Evolutionary conservation across 64 coral and sea anemone species (phyloP).

Genomic region (Stichodactyla helianthus): DNA sequence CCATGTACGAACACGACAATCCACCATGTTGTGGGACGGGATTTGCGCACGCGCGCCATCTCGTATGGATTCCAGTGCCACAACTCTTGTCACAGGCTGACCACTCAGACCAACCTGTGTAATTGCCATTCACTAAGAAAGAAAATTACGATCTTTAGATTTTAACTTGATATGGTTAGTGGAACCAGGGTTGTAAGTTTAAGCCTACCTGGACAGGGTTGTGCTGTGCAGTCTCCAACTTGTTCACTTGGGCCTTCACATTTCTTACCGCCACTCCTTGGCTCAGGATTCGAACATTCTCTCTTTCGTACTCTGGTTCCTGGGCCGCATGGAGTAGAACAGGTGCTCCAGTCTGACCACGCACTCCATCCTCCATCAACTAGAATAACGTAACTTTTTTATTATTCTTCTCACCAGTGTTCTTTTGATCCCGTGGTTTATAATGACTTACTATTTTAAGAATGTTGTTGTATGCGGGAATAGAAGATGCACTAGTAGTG

Average conservation of each 20-base stretch:
- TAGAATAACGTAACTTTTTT: not conserved
- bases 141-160: no score
- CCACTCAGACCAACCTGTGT: slow-evolving; percentile 86
- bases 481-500: no score
- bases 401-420: not conserved
- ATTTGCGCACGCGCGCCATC: slow-evolving; percentile 80
- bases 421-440: no score
- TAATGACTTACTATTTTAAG: no score
- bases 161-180: not conserved
- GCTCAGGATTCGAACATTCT: slow-evolving; percentile 59
- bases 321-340: slow-evolving; percentile 67
- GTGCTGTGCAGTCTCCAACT: slow-evolving; percentile 64
- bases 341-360: slow-evolving; percentile 80
- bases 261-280: slow-evolving; percentile 56
- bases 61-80: slow-evolving; percentile 64
- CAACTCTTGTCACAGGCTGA: slow-evolving; percentile 68
- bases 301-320: slow-evolving; percentile 67
- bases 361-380: slow-evolving; percentile 74
- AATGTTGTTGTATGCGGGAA: no score
- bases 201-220: slow-evolving; percentile 67
- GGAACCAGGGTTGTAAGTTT: not conserved
- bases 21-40: slow-evolving; percentile 77
- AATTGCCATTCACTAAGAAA: slow-evolving; percentile 82
- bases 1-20: slow-evolving; percentile 65
- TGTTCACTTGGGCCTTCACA: slow-evolving; percentile 64